phyloP scores from a whole-genome alignment of 1,140 invertebrate genomes.

The Phthorimaea operculella region DNA sequence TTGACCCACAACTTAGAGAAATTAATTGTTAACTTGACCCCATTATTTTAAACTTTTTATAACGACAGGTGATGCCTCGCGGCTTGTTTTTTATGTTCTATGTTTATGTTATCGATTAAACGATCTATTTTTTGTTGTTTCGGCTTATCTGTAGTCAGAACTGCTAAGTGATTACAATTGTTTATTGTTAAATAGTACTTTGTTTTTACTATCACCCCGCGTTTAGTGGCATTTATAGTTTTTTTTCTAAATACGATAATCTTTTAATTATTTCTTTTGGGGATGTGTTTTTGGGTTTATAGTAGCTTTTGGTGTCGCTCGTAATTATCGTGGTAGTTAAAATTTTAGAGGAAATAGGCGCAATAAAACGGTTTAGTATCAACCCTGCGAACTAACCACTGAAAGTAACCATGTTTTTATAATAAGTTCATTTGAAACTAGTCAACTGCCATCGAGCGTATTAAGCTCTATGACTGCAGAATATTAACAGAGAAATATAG shows the following conservation, averaged over 20 bases:
- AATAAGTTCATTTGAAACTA: too few relatives aligned
- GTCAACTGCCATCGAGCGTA: too few relatives aligned
- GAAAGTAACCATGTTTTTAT: too few relatives aligned
- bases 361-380: too few relatives aligned
- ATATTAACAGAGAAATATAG: too few relatives aligned
- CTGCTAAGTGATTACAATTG: constrained; percentile 2
- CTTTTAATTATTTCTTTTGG: constrained; percentile 1
- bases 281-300: constrained; percentile 1
- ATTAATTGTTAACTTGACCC: neutral
- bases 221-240: neutral
- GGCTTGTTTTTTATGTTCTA: neutral
- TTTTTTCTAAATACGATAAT: neutral
- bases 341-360: too few relatives aligned
- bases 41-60: neutral
- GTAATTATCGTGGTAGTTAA: too few relatives aligned
- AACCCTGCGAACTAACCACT: too few relatives aligned
- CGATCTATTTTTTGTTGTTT: neutral
- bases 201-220: neutral
- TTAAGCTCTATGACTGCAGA: too few relatives aligned
- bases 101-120: neutral
- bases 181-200: constrained; percentile 1
- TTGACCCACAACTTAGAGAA: too few relatives aligned
- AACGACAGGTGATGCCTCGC: neutral
- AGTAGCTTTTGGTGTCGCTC: neutral
- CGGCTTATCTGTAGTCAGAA: neutral